These are phyloP conservation scores for Agelas oroides DNA, from an alignment of 37 sponge, comb jelly and placozoan genomes.

Conservation along the genomic window DNA sequence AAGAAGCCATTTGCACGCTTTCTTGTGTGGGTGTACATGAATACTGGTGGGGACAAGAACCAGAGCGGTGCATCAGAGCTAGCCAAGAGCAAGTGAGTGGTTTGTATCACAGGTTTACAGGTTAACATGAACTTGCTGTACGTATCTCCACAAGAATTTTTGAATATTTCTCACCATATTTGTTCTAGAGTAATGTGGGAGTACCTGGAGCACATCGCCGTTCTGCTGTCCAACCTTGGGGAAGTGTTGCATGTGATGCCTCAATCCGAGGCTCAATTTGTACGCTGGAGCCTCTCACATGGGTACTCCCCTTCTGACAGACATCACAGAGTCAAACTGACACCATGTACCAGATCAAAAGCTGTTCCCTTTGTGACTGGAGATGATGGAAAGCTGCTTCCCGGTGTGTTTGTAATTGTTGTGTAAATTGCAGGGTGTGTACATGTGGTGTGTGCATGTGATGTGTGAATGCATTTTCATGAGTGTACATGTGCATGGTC, in stretches of 20 bases:
- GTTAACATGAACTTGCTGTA: too few species aligned
- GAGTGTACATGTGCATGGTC: too few species aligned
- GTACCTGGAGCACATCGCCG: constrained; percentile 23
- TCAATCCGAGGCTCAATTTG: not conserved
- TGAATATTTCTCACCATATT: too few species aligned
- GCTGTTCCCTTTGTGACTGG: constrained; percentile 13
- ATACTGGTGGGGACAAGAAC: constrained; percentile 50
- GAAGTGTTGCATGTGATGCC: constrained; percentile 10
- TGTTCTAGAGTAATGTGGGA: constrained; percentile 42
- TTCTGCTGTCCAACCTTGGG: constrained; percentile 5
- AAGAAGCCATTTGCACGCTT: constrained; percentile 80
- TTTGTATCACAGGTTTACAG: too few species aligned
- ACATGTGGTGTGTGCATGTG: not conserved
- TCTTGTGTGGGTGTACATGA: constrained; percentile 76
- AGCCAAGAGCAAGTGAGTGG: constrained; percentile 30
- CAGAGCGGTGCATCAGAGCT: constrained; percentile 42
- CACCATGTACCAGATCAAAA: not conserved
- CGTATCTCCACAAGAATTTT: too few species aligned
- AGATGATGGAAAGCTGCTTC: constrained; percentile 28
- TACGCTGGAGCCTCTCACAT: not conserved
- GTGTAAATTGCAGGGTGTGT: not conserved
- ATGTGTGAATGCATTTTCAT: too few species aligned
- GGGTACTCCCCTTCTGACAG: not conserved
- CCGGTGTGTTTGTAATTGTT: too few species aligned
- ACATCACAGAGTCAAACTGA: too few species aligned